Evolutionary conservation across 1,140 invertebrate species (phyloP).

Genomic region (Himalopsyche phryganea): DNA sequence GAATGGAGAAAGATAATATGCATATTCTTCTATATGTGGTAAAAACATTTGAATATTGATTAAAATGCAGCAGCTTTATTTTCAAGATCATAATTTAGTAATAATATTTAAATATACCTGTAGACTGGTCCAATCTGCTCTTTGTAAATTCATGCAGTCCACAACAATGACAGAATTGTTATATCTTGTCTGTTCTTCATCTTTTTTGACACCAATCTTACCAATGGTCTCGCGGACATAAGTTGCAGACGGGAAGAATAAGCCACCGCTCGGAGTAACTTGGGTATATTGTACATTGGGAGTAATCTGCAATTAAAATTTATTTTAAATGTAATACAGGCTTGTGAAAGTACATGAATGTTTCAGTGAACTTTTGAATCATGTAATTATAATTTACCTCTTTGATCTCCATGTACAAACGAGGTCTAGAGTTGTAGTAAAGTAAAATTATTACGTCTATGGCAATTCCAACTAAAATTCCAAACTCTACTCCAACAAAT

Average conservation of each 20-base stretch:
- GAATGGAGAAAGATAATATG: no score
- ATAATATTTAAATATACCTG: constrained; percentile 43
- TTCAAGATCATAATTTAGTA: no score
- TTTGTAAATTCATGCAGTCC: constrained; percentile 54
- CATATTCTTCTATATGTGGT: no score
- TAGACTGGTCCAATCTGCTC: constrained; percentile 57
- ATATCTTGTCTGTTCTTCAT: constrained; percentile 33
- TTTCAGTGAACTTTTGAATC: constrained; percentile 1
- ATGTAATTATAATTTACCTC: constrained; percentile 39
- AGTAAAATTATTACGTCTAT: constrained; percentile 75
- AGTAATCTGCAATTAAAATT: constrained; percentile 38
- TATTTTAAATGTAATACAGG: neutral
- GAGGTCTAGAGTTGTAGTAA: constrained; percentile 74
- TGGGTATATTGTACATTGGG: constrained; percentile 47
- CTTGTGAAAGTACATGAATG: no score
- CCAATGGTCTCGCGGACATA: constrained; percentile 56
- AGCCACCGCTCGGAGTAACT: constrained; percentile 55
- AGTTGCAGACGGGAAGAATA: constrained; percentile 62
- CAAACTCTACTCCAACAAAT: constrained; percentile 73
- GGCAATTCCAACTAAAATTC: constrained; percentile 77
- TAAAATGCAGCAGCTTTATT: no score
- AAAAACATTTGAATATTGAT: no score
- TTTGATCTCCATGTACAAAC: constrained; percentile 55
- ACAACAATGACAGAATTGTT: constrained; percentile 46
- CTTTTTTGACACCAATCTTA: constrained; percentile 39